Percentiles rank a stretch among this genome's conserved stretches.
Evolutionary conservation across 2,888 invertebrate genomes (phyloP).

Genomic region (Sericinus montela): DNA sequence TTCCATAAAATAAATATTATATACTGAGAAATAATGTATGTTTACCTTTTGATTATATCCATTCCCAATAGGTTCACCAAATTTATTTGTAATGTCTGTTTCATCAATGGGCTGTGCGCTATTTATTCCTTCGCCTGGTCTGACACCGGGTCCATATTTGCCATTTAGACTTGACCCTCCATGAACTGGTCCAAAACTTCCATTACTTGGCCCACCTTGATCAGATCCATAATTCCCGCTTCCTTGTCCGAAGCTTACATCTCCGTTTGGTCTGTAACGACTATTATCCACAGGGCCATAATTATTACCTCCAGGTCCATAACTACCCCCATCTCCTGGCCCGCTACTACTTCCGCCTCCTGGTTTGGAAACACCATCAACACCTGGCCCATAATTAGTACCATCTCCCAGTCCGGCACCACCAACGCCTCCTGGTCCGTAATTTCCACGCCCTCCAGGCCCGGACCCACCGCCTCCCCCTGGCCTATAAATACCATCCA

Average conservation of each 20-base stretch:
- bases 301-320: not conserved
- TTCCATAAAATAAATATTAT: not conserved
- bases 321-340: not conserved
- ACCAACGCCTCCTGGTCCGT: too few species aligned
- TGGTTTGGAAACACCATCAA: not conserved
- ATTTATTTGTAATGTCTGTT: not conserved
- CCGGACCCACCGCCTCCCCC: not conserved
- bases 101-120: conserved; percentile 15
- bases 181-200: not conserved
- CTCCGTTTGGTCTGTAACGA: too few species aligned
- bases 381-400: not conserved
- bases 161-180: not conserved
- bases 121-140: conserved; percentile 1
- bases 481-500: not conserved
- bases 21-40: not conserved
- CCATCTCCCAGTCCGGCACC: not conserved
- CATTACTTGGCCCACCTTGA: not conserved
- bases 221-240: not conserved
- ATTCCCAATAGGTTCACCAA: conserved; percentile 6
- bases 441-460: too few species aligned
- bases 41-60: conserved; percentile 29
- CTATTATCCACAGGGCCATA: not conserved
- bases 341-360: too few species aligned
- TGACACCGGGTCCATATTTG: not conserved
- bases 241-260: not conserved